Conservation (phyloP, 2,113 vertebrate species). For the Rhynchomys soricoides region DNA sequence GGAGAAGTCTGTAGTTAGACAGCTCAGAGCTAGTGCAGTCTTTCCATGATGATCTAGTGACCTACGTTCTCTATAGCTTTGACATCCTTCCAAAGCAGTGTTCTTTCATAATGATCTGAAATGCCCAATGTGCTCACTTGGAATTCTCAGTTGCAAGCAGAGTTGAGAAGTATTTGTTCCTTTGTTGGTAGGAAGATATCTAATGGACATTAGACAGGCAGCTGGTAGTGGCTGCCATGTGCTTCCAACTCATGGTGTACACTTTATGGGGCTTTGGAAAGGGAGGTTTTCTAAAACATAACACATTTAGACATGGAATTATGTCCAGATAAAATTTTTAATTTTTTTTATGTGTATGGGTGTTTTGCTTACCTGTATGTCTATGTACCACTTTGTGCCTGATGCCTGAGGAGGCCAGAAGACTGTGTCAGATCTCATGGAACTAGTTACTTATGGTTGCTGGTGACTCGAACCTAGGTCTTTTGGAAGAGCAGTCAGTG, state of each 20-base stretch:
- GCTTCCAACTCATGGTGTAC: not conserved
- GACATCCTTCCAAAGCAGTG: not conserved
- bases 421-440: not conserved
- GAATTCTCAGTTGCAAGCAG: not conserved
- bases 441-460: not conserved
- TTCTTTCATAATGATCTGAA: not conserved
- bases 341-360: not conserved
- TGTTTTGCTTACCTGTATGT: not conserved
- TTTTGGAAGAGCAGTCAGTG: not conserved
- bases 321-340: not conserved
- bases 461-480: not conserved
- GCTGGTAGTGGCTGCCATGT: not conserved
- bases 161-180: not conserved
- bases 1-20: not conserved
- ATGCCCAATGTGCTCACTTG: not conserved
- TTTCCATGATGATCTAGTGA: not conserved
- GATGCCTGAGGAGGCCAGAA: not conserved
- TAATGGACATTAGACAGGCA: not conserved
- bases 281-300: not conserved
- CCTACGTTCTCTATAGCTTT: not conserved
- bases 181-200: constrained; percentile 1
- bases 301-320: not conserved
- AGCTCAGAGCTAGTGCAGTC: not conserved
- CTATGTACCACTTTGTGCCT: not conserved
- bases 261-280: not conserved